Conservation (phyloP, 2,113 vertebrate species). For the Aleadryas rufinucha region DNA sequence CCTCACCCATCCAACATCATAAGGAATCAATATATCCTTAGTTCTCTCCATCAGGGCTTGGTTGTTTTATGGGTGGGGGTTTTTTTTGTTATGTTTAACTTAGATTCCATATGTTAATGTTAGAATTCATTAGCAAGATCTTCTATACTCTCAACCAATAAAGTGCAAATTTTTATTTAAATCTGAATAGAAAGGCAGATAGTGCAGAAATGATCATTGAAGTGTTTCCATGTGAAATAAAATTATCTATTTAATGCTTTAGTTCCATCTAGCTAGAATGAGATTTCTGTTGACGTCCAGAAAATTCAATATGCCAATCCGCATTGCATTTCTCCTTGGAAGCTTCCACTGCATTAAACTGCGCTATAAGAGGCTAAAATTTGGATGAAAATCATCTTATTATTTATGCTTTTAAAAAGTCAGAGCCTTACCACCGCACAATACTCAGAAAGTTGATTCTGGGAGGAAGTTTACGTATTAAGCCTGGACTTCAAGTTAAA, state of each 20-base stretch:
- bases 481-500: background rate
- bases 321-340: background rate
- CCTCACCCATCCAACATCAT: background rate
- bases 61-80: background rate
- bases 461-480: background rate
- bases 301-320: background rate
- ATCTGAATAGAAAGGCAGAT: background rate
- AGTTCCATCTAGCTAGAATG: background rate
- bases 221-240: slow-evolving; percentile 43
- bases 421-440: background rate
- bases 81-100: background rate
- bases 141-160: background rate
- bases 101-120: background rate
- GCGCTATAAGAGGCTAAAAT: background rate
- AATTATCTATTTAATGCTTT: slow-evolving; percentile 4
- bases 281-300: background rate
- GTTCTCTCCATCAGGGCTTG: background rate
- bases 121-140: slow-evolving; percentile 10
- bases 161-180: slow-evolving; percentile 6
- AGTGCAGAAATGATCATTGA: background rate
- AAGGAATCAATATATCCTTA: background rate
- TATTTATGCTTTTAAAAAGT: background rate
- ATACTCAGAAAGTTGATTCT: background rate
- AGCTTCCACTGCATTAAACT: background rate
- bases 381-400: background rate